These are phyloP conservation scores for Phymastichus coffea DNA, from an alignment of 1,140 invertebrate genomes.

Conservation along the genomic window DNA sequence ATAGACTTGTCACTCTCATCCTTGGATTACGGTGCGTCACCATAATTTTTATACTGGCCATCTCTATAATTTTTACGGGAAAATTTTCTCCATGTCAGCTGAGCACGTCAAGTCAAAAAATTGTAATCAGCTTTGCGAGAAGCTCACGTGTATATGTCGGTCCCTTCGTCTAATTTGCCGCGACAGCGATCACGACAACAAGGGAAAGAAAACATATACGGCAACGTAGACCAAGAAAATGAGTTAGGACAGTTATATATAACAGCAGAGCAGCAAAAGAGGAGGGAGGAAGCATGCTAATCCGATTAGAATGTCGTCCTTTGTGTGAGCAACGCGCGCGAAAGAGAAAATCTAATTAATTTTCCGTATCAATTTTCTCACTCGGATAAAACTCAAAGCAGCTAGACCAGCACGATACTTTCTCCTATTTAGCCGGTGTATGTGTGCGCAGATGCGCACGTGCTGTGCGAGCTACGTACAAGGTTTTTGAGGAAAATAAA, in stretches of 20 bases:
- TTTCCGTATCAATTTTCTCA: constrained; percentile 27
- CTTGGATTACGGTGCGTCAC: not conserved
- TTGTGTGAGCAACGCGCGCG: not conserved
- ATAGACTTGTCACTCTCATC: no score
- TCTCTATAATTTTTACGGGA: not conserved
- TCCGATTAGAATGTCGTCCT: constrained; percentile 23
- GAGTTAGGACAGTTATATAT: not conserved
- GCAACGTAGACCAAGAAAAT: not conserved
- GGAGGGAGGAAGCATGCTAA: constrained; percentile 14
- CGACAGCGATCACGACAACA: no score
- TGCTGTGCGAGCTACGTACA: not conserved
- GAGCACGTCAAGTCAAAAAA: not conserved
- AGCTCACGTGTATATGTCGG: not conserved
- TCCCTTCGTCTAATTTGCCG: not conserved
- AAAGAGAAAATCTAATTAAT: constrained; percentile 28
- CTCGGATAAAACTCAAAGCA: constrained; percentile 22
- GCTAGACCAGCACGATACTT: not conserved
- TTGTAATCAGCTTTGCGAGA: not conserved
- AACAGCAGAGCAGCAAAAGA: not conserved
- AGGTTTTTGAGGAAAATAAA: not conserved
- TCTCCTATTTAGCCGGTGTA: not conserved
- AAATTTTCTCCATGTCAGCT: not conserved
- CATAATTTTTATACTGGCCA: no score
- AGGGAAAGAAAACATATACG: no score
- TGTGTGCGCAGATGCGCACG: no score